Base-by-base conservation (phyloP, 2,888 invertebrate species). In the Pyrgus malvae region DNA sequence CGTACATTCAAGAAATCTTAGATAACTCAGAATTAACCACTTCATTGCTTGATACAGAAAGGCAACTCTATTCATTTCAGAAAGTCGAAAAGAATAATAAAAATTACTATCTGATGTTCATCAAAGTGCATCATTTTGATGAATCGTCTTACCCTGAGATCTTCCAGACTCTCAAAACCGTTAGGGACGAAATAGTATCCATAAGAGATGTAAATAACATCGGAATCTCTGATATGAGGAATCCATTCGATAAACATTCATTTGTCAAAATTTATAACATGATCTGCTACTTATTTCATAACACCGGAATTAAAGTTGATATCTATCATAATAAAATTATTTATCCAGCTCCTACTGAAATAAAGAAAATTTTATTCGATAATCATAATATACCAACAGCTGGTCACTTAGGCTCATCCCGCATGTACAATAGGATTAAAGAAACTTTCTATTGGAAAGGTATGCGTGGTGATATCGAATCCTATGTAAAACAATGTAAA, bases 201-300 rank as follows among this genome's bases (percentile, higher is more conserved):
- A 35, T 1, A 1, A 8, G 3, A 8, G 12, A 3, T 6, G 4
- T 4, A 7, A 40, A 49, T 8, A 41, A 56, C 23, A 44, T 53
- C 7, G 35, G 29, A 9, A 44, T 53, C 25, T 38, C 50, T 1
- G 50, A 50, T 5, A 51, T 58, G 7, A 44, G 35, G 7, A 41
- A 65, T 33, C 60, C 61, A 6, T 61, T 62, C 16, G 37, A 55
- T 0, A 42, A 57, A 60, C 19, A 40, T 2, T 53, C 45, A 2
- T 63, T 50, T 16, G 53, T 38, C 0, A 63, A 65, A 62, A 51
- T 63, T 1, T 61, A 62, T 27, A 60, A 57, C 23, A 64, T 66
- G 5, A 1, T 63, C 0, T 2, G 8, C 0, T 59, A 42, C 23
- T 17, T 62, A 3, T 66, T 64, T 14, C 23, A 65, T 45, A 55